Conservation (phyloP, 2,797 vertebrate species). For the Cottoperca gobio region DNA sequence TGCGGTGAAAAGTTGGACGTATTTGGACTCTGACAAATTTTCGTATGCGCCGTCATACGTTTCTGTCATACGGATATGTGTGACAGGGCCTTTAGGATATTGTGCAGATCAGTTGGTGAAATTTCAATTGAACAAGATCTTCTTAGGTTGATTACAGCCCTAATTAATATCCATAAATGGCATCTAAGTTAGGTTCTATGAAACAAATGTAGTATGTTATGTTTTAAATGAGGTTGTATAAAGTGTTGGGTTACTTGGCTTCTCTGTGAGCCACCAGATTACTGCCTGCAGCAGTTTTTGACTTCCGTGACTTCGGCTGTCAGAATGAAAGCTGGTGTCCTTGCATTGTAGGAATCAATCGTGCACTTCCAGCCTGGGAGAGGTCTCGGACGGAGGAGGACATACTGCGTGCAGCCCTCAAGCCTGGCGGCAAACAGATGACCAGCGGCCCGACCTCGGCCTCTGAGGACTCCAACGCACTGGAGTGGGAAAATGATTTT, state of each 20-base stretch:
- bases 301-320: background rate
- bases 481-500: conserved; percentile 99
- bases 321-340: background rate
- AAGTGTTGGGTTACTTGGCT: background rate
- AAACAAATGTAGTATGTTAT: background rate
- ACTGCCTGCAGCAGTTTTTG: background rate
- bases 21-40: too few species aligned
- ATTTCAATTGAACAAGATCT: too few species aligned
- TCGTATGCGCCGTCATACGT: too few species aligned
- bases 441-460: conserved; percentile 90
- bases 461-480: conserved; percentile 92
- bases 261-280: background rate
- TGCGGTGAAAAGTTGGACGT: too few species aligned
- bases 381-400: conserved; percentile 97
- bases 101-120: too few species aligned
- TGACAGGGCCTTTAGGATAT: too few species aligned
- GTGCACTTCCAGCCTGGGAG: conserved; percentile 90
- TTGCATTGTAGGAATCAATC: conserved; percentile 89
- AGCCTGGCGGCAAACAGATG: conserved; percentile 78
- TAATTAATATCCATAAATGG: background rate
- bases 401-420: conserved; percentile 92
- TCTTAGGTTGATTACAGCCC: too few species aligned
- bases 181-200: background rate
- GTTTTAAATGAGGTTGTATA: background rate
- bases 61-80: too few species aligned